Conservation (phyloP, 2,113 vertebrate genomes). For the Corvus moneduloides region DNA sequence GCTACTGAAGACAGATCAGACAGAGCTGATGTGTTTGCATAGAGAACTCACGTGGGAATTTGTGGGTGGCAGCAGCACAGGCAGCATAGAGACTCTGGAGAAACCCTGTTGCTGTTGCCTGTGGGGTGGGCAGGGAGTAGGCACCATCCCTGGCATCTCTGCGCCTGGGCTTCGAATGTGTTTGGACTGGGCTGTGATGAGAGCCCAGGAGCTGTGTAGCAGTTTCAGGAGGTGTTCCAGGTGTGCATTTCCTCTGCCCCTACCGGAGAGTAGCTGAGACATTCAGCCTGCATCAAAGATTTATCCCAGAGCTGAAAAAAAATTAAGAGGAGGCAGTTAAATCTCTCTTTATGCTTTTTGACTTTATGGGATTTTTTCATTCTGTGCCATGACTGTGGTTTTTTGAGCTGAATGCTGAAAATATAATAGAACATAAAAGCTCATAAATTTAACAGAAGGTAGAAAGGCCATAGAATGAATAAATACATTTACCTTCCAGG, state of each 20-base stretch:
- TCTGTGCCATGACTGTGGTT: background rate
- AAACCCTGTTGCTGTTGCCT: background rate
- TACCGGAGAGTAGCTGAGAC: background rate
- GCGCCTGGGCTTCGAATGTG: background rate
- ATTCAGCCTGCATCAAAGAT: background rate
- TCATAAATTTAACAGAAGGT: slow-evolving; percentile 44
- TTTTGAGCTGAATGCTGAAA: slow-evolving; percentile 29
- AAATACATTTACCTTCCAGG: slow-evolving; percentile 30
- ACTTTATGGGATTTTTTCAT: slow-evolving; percentile 7
- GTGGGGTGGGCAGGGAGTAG: background rate
- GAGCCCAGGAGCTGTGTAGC: background rate
- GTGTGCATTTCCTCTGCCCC: background rate
- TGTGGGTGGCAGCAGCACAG: background rate
- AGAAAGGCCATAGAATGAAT: background rate
- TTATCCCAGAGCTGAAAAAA: slow-evolving; percentile 1
- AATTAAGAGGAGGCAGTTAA: slow-evolving; percentile 23
- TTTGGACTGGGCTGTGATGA: background rate
- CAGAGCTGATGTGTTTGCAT: background rate
- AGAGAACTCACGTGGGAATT: fast-evolving
- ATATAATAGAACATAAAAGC: slow-evolving; percentile 37
- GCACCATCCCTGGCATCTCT: background rate
- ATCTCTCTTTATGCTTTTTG: slow-evolving; percentile 26
- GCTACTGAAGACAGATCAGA: background rate
- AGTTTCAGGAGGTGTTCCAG: background rate
- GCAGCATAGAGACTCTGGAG: fast-evolving